A percentile compares a stretch with the other conserved stretches of the same genome.
These are phyloP conservation scores for Cephus nigrinus DNA, from an alignment of 2,888 invertebrate species.

Conservation along the genomic window DNA sequence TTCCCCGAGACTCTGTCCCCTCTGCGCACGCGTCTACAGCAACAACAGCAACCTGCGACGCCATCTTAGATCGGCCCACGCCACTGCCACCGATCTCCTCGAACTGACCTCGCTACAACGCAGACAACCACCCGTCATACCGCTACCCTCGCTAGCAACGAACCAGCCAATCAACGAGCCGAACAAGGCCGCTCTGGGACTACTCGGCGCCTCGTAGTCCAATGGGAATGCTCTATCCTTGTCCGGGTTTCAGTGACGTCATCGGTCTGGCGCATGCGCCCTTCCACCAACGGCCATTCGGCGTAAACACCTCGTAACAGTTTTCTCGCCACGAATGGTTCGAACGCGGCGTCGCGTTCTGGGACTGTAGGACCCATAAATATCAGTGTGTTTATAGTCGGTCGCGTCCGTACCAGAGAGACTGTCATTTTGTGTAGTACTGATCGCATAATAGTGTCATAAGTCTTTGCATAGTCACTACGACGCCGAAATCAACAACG, in stretches of 20 bases:
- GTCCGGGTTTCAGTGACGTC: neutral
- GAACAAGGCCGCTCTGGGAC: neutral
- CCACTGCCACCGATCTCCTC: conserved; percentile 47
- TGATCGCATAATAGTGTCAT: neutral
- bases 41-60: conserved; percentile 59
- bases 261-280: neutral
- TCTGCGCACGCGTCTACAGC: conserved; percentile 56
- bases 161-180: neutral
- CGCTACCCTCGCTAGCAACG: conserved; percentile 1
- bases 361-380: neutral
- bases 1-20: conserved; percentile 53
- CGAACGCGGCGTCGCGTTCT: neutral
- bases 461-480: neutral
- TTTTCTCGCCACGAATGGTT: no score
- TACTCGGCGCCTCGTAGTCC: neutral
- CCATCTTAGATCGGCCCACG: conserved; percentile 47
- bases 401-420: neutral
- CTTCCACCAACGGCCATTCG: neutral
- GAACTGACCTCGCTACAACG: conserved; percentile 49
- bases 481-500: neutral
- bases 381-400: neutral
- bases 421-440: neutral
- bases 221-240: neutral
- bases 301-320: no score
- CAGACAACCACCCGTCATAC: conserved; percentile 9